A percentile compares a stretch with the other conserved stretches of the same genome.
Conservation (phyloP, 2,888 invertebrate species). For the Sinodicranocentrus sp. region DNA sequence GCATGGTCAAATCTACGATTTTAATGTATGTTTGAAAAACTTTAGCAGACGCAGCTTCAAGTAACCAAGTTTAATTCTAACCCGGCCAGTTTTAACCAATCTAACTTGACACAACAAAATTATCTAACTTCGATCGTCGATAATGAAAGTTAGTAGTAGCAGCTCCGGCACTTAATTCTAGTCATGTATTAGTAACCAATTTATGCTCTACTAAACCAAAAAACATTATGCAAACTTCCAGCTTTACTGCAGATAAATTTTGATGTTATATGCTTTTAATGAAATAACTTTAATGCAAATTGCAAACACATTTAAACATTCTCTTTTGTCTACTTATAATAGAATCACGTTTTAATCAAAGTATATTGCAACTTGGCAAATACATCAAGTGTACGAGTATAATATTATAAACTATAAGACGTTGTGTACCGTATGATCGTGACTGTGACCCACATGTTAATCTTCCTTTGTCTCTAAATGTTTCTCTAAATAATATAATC, state of each 20-base stretch:
- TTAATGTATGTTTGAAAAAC: too few relatives aligned
- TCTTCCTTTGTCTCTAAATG: too few relatives aligned
- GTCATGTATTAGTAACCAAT: slow-evolving; percentile 18
- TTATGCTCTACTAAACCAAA: not conserved
- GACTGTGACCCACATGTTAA: slow-evolving; percentile 34
- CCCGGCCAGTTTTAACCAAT: slow-evolving; percentile 43
- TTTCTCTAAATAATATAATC: too few relatives aligned
- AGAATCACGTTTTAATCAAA: slow-evolving; percentile 7
- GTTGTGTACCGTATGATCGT: slow-evolving; percentile 1
- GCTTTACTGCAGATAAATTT: not conserved
- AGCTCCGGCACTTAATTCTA: slow-evolving; percentile 27
- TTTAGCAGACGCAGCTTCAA: too few relatives aligned
- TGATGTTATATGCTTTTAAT: too few relatives aligned
- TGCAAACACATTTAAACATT: not conserved
- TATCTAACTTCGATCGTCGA: too few relatives aligned
- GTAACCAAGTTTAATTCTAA: too few relatives aligned
- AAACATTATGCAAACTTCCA: not conserved
- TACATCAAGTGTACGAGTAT: slow-evolving; percentile 3
- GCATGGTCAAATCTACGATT: too few relatives aligned
- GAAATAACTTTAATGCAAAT: not conserved
- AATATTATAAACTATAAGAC: not conserved
- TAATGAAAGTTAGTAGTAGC: not conserved
- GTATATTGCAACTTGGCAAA: slow-evolving; percentile 32
- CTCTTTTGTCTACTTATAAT: not conserved
- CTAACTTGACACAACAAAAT: too few relatives aligned